Evolutionary conservation across 2,113 vertebrate species (phyloP).

Genomic region (Chiloscyllium plagiosum): DNA sequence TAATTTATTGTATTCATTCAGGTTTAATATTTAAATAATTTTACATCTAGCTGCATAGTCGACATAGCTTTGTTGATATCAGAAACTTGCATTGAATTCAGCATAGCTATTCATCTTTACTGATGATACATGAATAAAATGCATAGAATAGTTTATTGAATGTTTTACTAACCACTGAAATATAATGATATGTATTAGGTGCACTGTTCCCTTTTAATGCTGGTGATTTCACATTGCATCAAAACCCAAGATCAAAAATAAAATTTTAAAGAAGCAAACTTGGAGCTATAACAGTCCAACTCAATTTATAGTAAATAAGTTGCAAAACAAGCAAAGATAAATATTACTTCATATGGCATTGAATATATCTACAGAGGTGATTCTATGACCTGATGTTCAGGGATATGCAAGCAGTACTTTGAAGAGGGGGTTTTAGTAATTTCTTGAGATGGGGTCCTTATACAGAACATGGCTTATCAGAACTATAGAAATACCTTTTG

Average conservation of each 20-base stretch:
- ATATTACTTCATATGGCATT: neutral
- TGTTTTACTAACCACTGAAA: neutral
- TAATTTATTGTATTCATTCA: neutral
- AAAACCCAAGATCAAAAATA: neutral
- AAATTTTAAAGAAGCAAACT: neutral
- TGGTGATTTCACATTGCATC: neutral
- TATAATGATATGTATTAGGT: neutral
- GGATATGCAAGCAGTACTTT: neutral
- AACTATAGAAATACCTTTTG: neutral
- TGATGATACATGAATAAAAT: neutral
- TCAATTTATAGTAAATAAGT: neutral
- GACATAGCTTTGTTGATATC: neutral
- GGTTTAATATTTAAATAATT: neutral
- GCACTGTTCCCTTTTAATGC: neutral
- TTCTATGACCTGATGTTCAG: neutral
- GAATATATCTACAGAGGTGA: neutral
- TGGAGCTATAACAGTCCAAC: neutral
- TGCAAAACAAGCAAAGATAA: neutral
- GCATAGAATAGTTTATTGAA: neutral
- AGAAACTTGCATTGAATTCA: neutral
- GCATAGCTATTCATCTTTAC: neutral
- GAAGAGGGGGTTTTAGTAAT: no score
- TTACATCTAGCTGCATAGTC: neutral
- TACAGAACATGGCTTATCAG: no score
- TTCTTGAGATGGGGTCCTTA: neutral